Conservation (phyloP, 2,888 invertebrate genomes). For the Agrenia bidenticulata region DNA sequence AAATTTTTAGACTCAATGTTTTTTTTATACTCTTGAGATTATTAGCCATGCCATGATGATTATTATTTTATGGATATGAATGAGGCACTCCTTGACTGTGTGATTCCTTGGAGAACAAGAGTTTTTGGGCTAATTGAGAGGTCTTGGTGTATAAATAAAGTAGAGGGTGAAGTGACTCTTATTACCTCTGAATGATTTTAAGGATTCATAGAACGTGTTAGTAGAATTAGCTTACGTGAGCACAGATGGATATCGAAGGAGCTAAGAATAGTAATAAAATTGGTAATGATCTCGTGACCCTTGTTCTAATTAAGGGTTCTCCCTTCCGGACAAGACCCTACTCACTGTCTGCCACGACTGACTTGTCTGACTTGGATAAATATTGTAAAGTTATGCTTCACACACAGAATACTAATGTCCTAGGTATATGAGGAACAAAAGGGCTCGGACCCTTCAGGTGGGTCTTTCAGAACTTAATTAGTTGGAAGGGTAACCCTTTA, state of each 20-base stretch:
- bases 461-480: constrained; percentile 9
- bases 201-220: constrained; percentile 2
- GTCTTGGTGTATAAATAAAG: constrained; percentile 3
- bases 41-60: not conserved
- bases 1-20: not conserved
- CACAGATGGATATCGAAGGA: constrained; percentile 42
- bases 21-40: not conserved
- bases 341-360: too few relatives aligned
- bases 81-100: not conserved
- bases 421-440: too few relatives aligned
- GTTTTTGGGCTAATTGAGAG: not conserved
- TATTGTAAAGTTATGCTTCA: too few relatives aligned
- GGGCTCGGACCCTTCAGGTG: not conserved
- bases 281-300: constrained; percentile 24
- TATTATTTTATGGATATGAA: constrained; percentile 13
- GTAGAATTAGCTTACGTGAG: constrained; percentile 1
- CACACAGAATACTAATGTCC: too few relatives aligned
- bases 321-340: constrained; percentile 27
- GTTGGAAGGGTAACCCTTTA: constrained; percentile 6
- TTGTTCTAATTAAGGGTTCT: constrained; percentile 33
- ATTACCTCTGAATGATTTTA: constrained; percentile 12
- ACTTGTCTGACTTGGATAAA: too few relatives aligned
- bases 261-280: constrained; percentile 20
- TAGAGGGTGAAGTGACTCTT: not conserved
- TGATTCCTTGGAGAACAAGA: not conserved